Base-by-base conservation (phyloP, 2,888 invertebrate species). In the Dynastes maya region DNA sequence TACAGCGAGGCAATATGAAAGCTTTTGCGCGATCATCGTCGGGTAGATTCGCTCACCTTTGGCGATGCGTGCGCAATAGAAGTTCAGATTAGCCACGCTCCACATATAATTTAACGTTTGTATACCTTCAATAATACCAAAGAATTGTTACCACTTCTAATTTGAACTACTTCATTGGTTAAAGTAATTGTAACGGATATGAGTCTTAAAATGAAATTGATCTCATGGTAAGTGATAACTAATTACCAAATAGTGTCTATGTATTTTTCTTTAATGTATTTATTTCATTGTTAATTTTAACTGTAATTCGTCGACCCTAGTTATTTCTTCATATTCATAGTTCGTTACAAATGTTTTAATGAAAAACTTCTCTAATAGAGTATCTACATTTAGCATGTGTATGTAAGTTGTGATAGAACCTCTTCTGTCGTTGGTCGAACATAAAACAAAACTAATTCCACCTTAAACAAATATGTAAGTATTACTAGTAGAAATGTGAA, bases 401-500 rank as follows among this genome's bases (percentile, higher is more conserved):
- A 71, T 55, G 27, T 71, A 45, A 74, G 61, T 74, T 74, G 45
- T 74, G 72, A 72, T 72, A 61, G 72, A 37, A 61, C 45, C 45
- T 40, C 37, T 74, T 61, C 61, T 58, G 51, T 61, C 61, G 40
- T 61, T 71, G 32, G 37, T 49, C 55, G 55, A 55, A 55, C 29
- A 71, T 71, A 51, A 32, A 37, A 5, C 32, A 37, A 61, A 74
- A 27, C 40, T 16, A 74, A 74, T 22, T 74, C 61, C 49, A 72
- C 40, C 37, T 40, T 72, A 40, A 72, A 72, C 58, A 72, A 72
- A 61, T 74, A 45, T 74, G 72, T 74, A 74, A 74, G 72, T 74
- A 74, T 74, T 74, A 74, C 72, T 74, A 74, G 61, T 74, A 45
- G 45, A 74, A 74, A 61, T 63, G 55, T 63, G 72, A 74, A 74